Evolutionary conservation across 2,888 invertebrate species (phyloP).

Genomic region (Conchocele bisecta): DNA sequence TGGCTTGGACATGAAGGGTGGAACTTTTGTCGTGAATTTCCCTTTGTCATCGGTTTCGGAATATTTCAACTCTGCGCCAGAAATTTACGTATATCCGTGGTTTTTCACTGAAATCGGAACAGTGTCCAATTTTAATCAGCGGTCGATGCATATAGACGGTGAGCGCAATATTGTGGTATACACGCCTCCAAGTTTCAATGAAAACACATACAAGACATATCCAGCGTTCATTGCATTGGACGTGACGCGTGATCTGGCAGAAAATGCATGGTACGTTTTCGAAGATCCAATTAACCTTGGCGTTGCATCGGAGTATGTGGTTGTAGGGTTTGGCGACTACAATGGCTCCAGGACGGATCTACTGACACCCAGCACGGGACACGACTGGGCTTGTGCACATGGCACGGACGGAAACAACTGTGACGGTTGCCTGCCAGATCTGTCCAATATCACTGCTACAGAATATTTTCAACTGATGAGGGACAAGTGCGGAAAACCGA

Average conservation of each 20-base stretch:
- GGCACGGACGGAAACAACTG: slow-evolving; percentile 11
- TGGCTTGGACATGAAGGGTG: slow-evolving; percentile 26
- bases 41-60: slow-evolving; percentile 9
- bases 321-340: slow-evolving; percentile 28
- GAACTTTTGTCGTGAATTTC: slow-evolving; percentile 16
- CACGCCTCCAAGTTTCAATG: slow-evolving; percentile 37
- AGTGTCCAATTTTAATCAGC: neutral
- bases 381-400: slow-evolving; percentile 8
- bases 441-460: neutral
- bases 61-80: slow-evolving; percentile 15
- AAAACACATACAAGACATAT: slow-evolving; percentile 35
- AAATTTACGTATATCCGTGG: slow-evolving; percentile 21
- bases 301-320: slow-evolving; percentile 3
- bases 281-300: slow-evolving; percentile 1
- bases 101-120: slow-evolving; percentile 10
- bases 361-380: neutral
- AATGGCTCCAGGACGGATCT: neutral
- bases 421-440: neutral
- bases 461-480: neutral
- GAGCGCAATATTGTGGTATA: slow-evolving; percentile 6
- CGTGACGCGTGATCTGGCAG: slow-evolving; percentile 3
- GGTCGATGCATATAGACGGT: slow-evolving; percentile 10
- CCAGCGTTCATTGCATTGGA: neutral
- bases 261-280: neutral
- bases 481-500: slow-evolving; percentile 19